phyloP scores from a whole-genome alignment of 2,888 invertebrate genomes.

The Caenorhabditis japonica region DNA sequence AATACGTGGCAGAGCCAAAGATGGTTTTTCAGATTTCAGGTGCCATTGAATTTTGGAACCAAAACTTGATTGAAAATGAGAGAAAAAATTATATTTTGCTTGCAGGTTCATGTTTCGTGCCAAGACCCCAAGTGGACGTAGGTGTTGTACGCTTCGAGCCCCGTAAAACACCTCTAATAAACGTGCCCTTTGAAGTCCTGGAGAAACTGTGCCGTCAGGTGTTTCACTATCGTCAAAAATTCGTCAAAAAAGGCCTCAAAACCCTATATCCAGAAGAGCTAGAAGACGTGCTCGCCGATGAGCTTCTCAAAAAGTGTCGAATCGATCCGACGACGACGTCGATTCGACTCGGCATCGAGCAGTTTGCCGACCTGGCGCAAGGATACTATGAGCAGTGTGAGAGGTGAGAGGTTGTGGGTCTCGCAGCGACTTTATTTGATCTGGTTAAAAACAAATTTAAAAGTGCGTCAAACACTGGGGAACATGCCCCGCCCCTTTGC shows the following conservation, averaged over 20 bases:
- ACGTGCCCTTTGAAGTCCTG: slow-evolving; percentile 85
- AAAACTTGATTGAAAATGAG: no score
- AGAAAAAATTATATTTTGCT: no score
- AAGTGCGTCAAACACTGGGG: no score
- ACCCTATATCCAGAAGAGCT: slow-evolving; percentile 73
- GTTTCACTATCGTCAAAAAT: slow-evolving; percentile 91
- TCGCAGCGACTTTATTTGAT: no score
- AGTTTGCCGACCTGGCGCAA: slow-evolving; percentile 71
- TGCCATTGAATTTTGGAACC: no score
- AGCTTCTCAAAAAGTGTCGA: slow-evolving; percentile 61
- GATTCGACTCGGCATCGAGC: slow-evolving; percentile 71
- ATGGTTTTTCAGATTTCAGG: slow-evolving; percentile 91
- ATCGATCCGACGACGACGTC: slow-evolving; percentile 63
- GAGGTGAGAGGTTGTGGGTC: slow-evolving; percentile 24
- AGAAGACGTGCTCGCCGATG: slow-evolving; percentile 68
- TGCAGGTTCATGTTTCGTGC: slow-evolving; percentile 86
- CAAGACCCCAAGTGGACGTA: slow-evolving; percentile 95
- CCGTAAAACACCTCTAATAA: slow-evolving; percentile 84
- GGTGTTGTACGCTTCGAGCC: slow-evolving; percentile 92
- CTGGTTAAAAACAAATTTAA: no score
- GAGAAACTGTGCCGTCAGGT: slow-evolving; percentile 90
- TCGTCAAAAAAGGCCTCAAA: slow-evolving; percentile 78
- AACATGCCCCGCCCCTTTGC: no score
- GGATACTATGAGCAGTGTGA: slow-evolving; percentile 73
- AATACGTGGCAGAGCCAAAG: slow-evolving; percentile 88